These are phyloP conservation scores for Drusus annulatus DNA, from an alignment of 1,140 invertebrate genomes.

Conservation along the genomic window DNA sequence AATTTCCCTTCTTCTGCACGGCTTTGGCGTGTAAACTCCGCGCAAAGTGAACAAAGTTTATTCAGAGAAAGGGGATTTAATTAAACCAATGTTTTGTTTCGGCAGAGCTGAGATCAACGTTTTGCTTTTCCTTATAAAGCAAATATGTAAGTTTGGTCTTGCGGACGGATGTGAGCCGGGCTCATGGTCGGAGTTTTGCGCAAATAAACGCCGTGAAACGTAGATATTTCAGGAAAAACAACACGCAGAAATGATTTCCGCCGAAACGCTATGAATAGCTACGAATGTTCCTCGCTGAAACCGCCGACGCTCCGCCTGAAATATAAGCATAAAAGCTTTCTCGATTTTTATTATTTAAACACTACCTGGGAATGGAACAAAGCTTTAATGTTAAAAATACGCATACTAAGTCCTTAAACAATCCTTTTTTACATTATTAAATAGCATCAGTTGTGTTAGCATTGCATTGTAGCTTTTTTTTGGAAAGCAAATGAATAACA, in stretches of 20 bases:
- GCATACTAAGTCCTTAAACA: not conserved
- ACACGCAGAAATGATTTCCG: constrained; percentile 28
- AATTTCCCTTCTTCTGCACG: constrained; percentile 24
- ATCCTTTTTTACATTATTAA: not conserved
- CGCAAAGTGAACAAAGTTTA: constrained; percentile 39
- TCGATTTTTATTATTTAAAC: constrained; percentile 30
- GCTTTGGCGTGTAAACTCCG: constrained; percentile 7
- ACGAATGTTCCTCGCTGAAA: not conserved
- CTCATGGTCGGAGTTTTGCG: not conserved
- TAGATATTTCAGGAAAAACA: constrained; percentile 26
- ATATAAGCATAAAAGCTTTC: constrained; percentile 31
- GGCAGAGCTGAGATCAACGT: constrained; percentile 40
- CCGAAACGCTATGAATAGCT: not conserved
- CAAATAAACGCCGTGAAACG: constrained; percentile 28
- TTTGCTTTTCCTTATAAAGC: constrained; percentile 43
- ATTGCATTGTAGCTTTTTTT: not conserved
- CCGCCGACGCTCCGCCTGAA: constrained; percentile 2
- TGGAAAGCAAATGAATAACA: too few relatives aligned
- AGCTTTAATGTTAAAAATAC: not conserved
- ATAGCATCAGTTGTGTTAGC: too few relatives aligned
- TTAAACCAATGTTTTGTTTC: constrained; percentile 48
- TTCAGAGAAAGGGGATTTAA: constrained; percentile 43
- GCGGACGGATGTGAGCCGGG: constrained; percentile 31
- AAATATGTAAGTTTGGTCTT: constrained; percentile 41
- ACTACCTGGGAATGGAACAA: constrained; percentile 6